These are phyloP conservation scores for Parauchenoglanis punctatus DNA, from an alignment of 2,797 vertebrate species.

Conservation along the genomic window DNA sequence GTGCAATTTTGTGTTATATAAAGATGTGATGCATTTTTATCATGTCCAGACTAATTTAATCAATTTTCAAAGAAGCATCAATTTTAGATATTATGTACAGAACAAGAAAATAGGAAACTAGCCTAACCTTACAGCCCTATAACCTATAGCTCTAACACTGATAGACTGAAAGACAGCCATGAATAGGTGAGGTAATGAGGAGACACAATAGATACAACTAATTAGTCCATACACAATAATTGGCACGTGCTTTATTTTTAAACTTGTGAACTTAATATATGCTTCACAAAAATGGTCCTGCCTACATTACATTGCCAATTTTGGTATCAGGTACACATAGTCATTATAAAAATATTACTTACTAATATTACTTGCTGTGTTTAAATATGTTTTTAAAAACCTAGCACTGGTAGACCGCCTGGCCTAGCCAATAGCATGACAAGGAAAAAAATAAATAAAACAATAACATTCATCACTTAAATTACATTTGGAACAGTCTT, in stretches of 20 bases:
- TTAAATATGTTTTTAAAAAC: background rate
- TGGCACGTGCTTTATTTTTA: background rate
- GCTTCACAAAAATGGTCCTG: background rate
- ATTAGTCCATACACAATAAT: background rate
- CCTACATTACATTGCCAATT: background rate
- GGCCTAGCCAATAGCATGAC: background rate
- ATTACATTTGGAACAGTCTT: slow-evolving; percentile 50
- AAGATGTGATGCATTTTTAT: no score
- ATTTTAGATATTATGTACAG: no score
- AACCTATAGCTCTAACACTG: background rate
- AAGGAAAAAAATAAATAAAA: slow-evolving; percentile 1
- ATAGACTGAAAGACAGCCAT: background rate
- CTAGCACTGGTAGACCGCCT: background rate
- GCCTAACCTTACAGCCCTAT: background rate
- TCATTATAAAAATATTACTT: background rate
- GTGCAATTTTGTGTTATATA: background rate
- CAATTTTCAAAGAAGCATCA: no score
- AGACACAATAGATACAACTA: background rate
- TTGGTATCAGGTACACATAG: background rate
- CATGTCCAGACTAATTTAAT: no score
- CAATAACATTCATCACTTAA: slow-evolving; percentile 11
- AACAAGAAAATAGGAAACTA: background rate
- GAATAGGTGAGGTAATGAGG: background rate
- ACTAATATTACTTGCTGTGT: background rate
- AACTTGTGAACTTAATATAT: background rate